These are phyloP conservation scores for Stictonetta naevosa DNA, from an alignment of 2,113 vertebrate species.

Conservation along the genomic window DNA sequence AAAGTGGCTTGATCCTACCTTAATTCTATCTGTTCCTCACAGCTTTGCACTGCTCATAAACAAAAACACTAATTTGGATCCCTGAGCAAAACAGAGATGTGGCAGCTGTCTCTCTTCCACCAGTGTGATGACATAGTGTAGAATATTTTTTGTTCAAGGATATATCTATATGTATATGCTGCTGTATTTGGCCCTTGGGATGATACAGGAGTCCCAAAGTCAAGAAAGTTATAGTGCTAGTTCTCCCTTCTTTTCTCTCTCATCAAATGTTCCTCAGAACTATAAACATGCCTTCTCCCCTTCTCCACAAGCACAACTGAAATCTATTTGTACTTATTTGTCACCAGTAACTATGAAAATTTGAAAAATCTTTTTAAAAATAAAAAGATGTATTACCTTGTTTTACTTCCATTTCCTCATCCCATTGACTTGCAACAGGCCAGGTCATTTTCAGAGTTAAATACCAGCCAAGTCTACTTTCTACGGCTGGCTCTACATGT, in stretches of 20 bases:
- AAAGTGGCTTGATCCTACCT: not conserved
- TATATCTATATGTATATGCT: too few species aligned
- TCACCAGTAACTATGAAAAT: not conserved
- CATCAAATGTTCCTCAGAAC: not conserved
- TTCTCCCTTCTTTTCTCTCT: not conserved
- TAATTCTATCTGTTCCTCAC: not conserved
- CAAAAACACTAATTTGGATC: not conserved
- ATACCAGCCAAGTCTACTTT: not conserved
- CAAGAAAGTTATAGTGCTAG: not conserved
- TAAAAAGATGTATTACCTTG: not conserved
- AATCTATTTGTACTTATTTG: not conserved
- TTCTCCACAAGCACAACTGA: not conserved
- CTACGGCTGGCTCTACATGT: too few species aligned
- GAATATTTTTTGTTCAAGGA: not conserved
- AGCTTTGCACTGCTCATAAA: not conserved
- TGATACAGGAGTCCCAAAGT: not conserved
- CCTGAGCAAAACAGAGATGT: not conserved
- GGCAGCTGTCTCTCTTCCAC: not conserved
- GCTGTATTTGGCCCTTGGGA: not conserved
- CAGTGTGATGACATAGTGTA: not conserved
- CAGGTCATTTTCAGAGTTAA: not conserved
- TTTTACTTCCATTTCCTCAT: not conserved
- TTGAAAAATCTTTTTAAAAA: not conserved
- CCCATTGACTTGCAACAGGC: accelerated
- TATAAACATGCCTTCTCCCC: not conserved